phyloP scores from a whole-genome alignment of 2,797 vertebrate genomes.

The Columba guinea region DNA sequence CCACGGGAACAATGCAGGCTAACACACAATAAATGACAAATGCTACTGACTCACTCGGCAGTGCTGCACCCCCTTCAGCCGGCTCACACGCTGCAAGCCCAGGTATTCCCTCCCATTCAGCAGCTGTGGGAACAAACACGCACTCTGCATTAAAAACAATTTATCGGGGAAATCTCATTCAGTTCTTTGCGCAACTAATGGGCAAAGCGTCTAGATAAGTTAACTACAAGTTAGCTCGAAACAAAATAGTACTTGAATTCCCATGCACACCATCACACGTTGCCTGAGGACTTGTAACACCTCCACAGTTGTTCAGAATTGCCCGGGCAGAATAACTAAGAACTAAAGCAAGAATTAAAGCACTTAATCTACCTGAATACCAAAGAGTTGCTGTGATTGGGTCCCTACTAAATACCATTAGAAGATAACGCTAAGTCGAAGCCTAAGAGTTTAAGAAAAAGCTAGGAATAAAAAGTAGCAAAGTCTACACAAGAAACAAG shows the following conservation, averaged over 20 bases:
- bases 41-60: neutral
- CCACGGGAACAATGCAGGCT: neutral
- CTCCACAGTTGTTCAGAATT: neutral
- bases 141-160: neutral
- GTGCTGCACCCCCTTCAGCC: neutral
- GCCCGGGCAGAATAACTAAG: neutral
- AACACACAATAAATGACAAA: slow-evolving; percentile 40
- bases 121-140: neutral
- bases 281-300: neutral
- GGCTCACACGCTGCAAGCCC: neutral
- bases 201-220: neutral
- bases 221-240: neutral
- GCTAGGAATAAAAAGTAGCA: neutral
- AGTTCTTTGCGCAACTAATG: neutral
- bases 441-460: neutral
- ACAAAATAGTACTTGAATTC: neutral
- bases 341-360: neutral
- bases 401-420: neutral
- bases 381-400: neutral
- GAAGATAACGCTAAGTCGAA: neutral
- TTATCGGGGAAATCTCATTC: neutral
- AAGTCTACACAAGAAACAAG: neutral
- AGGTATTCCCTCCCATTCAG: neutral
- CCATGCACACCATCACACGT: neutral
- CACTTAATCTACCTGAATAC: neutral